Percentiles rank a stretch among this genome's conserved stretches.
These are phyloP conservation scores for Holothuria leucospilota DNA, from an alignment of 53 echinoderm and acorn worm genomes.

Conservation along the genomic window DNA sequence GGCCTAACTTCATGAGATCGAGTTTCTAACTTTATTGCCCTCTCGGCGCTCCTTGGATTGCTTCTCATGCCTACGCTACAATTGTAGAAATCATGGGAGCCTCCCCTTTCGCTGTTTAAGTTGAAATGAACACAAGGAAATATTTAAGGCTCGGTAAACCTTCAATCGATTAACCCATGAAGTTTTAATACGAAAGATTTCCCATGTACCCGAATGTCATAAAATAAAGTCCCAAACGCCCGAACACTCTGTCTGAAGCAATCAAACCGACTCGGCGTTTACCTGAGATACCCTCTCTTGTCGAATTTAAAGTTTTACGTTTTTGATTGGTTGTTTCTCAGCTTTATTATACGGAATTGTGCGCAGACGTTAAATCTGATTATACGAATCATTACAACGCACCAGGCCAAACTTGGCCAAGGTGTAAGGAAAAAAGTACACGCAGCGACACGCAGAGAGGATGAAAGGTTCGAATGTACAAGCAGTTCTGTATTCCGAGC, in stretches of 20 bases:
- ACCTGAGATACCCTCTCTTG: constrained; percentile 10
- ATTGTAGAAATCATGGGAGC: neutral
- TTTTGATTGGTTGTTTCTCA: constrained; percentile 18
- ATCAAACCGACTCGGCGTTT: constrained; percentile 9
- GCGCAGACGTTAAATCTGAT: too few relatives aligned
- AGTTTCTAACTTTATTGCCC: constrained; percentile 28
- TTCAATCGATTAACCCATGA: constrained; percentile 48
- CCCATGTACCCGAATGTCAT: constrained; percentile 43
- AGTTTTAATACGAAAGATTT: constrained; percentile 48
- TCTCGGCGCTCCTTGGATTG: constrained; percentile 44
- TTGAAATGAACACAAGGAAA: constrained; percentile 5
- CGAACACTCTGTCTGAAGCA: constrained; percentile 15
- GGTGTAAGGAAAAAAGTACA: too few relatives aligned
- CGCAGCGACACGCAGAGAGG: too few relatives aligned
- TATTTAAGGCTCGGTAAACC: constrained; percentile 4
- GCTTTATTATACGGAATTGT: neutral
- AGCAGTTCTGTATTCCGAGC: too few relatives aligned
- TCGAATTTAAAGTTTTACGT: constrained; percentile 19
- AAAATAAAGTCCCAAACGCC: constrained; percentile 25
- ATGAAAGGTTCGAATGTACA: too few relatives aligned
- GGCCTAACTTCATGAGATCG: constrained; percentile 5
- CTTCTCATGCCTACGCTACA: constrained; percentile 9
- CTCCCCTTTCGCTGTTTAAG: neutral
- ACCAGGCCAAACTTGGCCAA: too few relatives aligned
- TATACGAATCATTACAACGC: too few relatives aligned